Conservation (phyloP, 2,888 invertebrate genomes). For the Leptinotarsa haldemani region DNA sequence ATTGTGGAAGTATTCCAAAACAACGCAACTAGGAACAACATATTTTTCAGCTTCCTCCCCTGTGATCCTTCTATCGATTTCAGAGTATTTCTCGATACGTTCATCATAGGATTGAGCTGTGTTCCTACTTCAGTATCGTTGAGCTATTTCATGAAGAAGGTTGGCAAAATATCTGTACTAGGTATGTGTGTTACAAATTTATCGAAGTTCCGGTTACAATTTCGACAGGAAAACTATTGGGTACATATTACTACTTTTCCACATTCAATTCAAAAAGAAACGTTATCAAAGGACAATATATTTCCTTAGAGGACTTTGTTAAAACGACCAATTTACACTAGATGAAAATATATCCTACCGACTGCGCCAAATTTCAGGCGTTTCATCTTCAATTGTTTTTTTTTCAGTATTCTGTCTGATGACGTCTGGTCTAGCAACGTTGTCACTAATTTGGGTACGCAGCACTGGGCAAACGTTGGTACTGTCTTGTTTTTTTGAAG, state of each 20-base stretch:
- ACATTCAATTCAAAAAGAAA: too few species aligned
- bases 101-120: conserved; percentile 71
- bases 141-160: conserved; percentile 70
- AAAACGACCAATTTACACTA: too few species aligned
- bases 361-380: too few species aligned
- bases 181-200: conserved; percentile 63
- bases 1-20: conserved; percentile 69
- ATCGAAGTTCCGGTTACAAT: not conserved
- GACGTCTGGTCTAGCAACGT: conserved; percentile 69
- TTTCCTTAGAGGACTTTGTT: too few species aligned
- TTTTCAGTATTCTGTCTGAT: conserved; percentile 70
- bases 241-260: too few species aligned
- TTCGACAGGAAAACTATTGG: too few species aligned
- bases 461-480: conserved; percentile 69
- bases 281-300: too few species aligned
- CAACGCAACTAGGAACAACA: conserved; percentile 27
- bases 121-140: conserved; percentile 70
- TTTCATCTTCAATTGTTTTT: not conserved
- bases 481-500: conserved; percentile 72
- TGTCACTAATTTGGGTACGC: conserved; percentile 70
- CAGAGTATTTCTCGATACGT: conserved; percentile 70
- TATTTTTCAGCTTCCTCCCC: conserved; percentile 25
- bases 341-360: too few species aligned
- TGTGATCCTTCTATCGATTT: conserved; percentile 65
- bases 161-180: conserved; percentile 71